Conservation (phyloP, 1,140 invertebrate species). For the Procambarus virginalis region DNA sequence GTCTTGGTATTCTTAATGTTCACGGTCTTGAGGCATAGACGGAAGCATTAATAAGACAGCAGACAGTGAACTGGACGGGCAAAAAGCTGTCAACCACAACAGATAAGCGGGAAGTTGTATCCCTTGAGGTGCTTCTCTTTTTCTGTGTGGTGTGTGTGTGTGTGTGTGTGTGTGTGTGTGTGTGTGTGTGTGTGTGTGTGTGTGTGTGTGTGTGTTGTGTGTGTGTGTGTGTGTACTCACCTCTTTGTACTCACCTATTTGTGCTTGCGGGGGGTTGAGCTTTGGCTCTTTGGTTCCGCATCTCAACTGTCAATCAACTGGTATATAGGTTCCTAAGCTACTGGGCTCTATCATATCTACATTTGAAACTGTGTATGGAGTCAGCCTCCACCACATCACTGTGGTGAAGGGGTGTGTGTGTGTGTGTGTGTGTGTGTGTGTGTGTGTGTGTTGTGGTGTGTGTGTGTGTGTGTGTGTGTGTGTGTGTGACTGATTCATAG, state of each 20-base stretch:
- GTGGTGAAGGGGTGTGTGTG: too few relatives aligned
- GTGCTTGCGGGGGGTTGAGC: too few relatives aligned
- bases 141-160: conserved; percentile 5
- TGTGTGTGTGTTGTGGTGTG: background rate
- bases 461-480: background rate
- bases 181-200: conserved; percentile 13
- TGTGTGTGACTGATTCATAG: conserved; percentile 1
- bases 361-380: too few relatives aligned
- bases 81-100: background rate
- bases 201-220: too few relatives aligned
- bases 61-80: background rate
- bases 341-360: too few relatives aligned
- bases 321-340: too few relatives aligned
- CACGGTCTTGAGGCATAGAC: background rate
- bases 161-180: conserved; percentile 16
- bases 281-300: too few relatives aligned
- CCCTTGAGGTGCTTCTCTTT: background rate
- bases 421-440: background rate
- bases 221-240: too few relatives aligned
- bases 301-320: too few relatives aligned
- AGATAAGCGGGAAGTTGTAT: background rate
- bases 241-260: too few relatives aligned
- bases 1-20: background rate
- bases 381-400: too few relatives aligned
- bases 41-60: background rate